Evolutionary conservation across 2,888 invertebrate species (phyloP), one percentile per base, ranked within the genome.

Genomic region (Apotomis betuletana): DNA sequence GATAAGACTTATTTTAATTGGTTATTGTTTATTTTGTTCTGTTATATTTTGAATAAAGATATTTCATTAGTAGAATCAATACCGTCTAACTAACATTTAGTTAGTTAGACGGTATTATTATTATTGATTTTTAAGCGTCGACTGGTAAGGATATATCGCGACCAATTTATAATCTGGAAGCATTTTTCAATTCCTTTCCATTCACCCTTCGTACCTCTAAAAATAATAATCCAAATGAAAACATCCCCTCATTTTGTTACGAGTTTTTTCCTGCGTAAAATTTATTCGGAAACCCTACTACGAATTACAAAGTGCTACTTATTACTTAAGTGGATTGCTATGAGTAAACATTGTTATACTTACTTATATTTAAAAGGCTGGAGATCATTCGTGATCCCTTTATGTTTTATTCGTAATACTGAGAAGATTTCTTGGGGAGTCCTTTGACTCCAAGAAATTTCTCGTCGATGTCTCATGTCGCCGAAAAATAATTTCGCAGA

Each of bases 321-420:
- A 67, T 67, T 60, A 67, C 67, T 67, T 71, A 61, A 67, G 65
- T 67, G 64, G 64, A 65, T 59, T 65, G 46, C 15, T 49, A 41
- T 61, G n/a, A 52, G 44, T 46, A 54, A 59, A 57, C 60, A 9
- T 54, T 55, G 13, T 41, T 38, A 10, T 63, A 38, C 49, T n/a
- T 57, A 46, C 49, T n/a, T 57, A 46, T 46, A 57, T 38, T 46
- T 15, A 13, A 12, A 61, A 12, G 49, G 9, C 9, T 10, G 49
- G 49, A 49, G 49, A 9, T 9, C 5, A 49, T 49, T 49, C 2
- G 49, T 49, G 49, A 49, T 9, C 49, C 49, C 2, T 49, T 49
- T 49, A 10, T 10, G 9, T 49, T 12, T 9, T 10, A 49, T 49
- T 49, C 49, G 6, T 27, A 27, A 27, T 27, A 27, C 27, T 27